Base-by-base conservation (phyloP, 23 tunicate species). In the Halocynthia roretzi region DNA sequence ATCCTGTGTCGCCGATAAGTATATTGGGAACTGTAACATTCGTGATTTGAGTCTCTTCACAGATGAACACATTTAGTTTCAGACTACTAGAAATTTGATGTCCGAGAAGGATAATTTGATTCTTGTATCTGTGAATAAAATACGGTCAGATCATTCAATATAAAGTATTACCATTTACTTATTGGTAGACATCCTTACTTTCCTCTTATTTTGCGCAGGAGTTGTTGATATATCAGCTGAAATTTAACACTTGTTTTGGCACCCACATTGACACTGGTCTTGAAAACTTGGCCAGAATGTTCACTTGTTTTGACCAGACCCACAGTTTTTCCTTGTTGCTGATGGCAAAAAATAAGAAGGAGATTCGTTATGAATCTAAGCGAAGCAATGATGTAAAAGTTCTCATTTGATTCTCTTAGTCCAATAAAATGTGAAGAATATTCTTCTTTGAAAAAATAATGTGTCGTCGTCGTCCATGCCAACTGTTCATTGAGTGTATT, bases 51-150 rank as follows among this genome's bases (percentile, higher is more conserved):
- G 12, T 67, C 4, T 11, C 12, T 19, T 67, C 71, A 11, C 22
- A 19, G 19, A 67, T 67, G 22, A 19, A 67, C 21, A 67, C 71
- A n/a, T 67, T 44, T 19, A 67, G 44, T n/a, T 48, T 67, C 12
- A 67, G 71, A 15, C 11, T 48, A 19, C 23, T 44, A 19, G 71
- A 67, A 31, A 67, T 4, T n/a, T 48, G 23, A n/a, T 67, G 44
- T 21, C 71, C 71, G 71, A 67, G 23, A 11, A 67, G 71, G 22
- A 67, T 67, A 67, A 67, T 67, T 44, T 67, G 21, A 15, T 67
- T 44, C 71, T 48, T 67, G 71, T 67, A 67, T 10, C 71, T 67
- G 71, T 60, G 64, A 15, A 15, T 60, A 60, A 60, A 60, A 60
- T 15, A 1, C 2, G 2, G 17, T 15, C 17, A 15, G 64, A 2